phyloP scores from a whole-genome alignment of 2,113 vertebrate genomes.

The Passerina amoena region DNA sequence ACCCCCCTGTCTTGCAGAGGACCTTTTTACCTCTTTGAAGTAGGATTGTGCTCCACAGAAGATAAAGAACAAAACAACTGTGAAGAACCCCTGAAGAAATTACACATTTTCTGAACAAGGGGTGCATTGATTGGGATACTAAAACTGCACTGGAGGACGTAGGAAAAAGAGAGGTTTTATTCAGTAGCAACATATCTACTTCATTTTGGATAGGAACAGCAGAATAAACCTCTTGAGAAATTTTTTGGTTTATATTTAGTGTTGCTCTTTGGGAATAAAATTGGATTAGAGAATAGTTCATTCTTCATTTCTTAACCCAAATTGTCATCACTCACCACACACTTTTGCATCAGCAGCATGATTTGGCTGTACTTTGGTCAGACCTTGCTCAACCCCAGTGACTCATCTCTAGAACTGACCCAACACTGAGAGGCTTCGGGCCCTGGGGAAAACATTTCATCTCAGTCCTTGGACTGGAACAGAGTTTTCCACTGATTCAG shows the following conservation, averaged over 20 bases:
- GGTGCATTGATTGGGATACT: background rate
- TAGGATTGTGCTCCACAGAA: background rate
- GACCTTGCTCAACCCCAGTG: conserved; percentile 8
- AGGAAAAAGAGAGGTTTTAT: background rate
- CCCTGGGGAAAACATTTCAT: background rate
- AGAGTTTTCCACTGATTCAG: conserved; percentile 15
- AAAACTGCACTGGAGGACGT: background rate
- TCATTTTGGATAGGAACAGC: background rate
- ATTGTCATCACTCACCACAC: conserved; percentile 20
- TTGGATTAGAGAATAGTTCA: background rate
- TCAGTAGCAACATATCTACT: background rate
- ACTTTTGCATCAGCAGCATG: background rate
- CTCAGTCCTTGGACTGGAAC: background rate
- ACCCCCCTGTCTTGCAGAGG: background rate
- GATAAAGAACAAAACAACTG: background rate
- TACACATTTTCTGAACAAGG: background rate
- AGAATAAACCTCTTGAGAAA: conserved; percentile 27
- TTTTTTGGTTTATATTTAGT: conserved; percentile 47
- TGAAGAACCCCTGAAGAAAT: background rate
- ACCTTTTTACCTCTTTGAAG: background rate
- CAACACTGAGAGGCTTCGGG: background rate
- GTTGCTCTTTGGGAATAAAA: background rate
- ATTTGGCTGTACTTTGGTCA: conserved; percentile 26
- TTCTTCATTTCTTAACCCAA: conserved; percentile 40
- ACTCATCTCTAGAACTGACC: conserved; percentile 57